A percentile compares a stretch with the other conserved stretches of the same genome.
Evolutionary conservation across 2,797 vertebrate species (phyloP).

Genomic region (Tympanoctomys barrerae): DNA sequence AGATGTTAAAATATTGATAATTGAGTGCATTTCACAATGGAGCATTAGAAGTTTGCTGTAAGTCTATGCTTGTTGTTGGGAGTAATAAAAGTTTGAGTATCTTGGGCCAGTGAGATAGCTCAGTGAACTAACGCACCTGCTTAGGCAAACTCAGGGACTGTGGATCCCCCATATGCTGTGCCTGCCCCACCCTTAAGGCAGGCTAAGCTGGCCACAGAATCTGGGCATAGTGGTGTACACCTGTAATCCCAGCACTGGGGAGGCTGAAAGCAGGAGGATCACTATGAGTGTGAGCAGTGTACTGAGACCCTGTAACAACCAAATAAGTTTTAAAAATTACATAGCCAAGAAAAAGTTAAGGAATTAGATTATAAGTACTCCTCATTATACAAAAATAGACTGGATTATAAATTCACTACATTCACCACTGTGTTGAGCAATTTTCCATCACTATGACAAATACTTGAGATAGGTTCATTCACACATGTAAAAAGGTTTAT

Average conservation of each 20-base stretch:
- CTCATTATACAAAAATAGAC: background rate
- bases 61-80: background rate
- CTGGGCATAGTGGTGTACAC: no score
- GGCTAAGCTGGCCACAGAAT: no score
- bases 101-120: no score
- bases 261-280: no score
- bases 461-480: background rate
- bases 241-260: no score
- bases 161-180: no score
- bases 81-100: background rate
- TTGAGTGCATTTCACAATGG: background rate
- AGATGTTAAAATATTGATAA: background rate
- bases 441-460: background rate
- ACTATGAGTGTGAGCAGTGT: no score
- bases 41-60: background rate
- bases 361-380: background rate
- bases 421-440: background rate
- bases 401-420: background rate
- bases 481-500: background rate
- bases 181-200: no score
- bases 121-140: no score
- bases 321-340: no score
- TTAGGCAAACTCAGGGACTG: no score
- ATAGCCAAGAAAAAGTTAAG: background rate
- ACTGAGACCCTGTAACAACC: no score